These are phyloP conservation scores for Hucho hucho DNA, from an alignment of 2,113 vertebrate species.

Conservation along the genomic window DNA sequence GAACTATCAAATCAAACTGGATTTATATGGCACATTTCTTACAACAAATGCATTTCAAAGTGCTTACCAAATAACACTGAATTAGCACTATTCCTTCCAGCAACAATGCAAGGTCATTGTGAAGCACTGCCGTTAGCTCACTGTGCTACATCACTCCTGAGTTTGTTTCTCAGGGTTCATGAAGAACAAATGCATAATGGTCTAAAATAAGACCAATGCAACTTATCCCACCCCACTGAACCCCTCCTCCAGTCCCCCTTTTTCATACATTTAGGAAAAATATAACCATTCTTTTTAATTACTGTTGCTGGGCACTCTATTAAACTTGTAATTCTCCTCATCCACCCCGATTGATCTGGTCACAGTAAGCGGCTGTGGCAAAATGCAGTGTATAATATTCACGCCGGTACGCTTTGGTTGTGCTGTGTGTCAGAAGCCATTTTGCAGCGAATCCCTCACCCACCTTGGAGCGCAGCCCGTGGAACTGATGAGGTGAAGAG, in stretches of 20 bases:
- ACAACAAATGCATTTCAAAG: no score
- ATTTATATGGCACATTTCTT: no score
- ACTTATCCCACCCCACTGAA: conserved; percentile 42
- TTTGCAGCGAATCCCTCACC: conserved; percentile 93
- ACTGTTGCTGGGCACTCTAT: conserved; percentile 80
- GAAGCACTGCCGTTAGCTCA: not conserved
- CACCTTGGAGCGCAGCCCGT: conserved; percentile 91
- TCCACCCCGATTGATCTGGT: conserved; percentile 91
- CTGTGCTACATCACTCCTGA: conserved; percentile 17
- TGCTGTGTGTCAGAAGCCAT: conserved; percentile 94
- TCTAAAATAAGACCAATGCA: conserved; percentile 39
- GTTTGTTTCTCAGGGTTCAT: conserved; percentile 24
- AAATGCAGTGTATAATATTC: conserved; percentile 90
- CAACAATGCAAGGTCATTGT: not conserved
- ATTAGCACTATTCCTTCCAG: not conserved
- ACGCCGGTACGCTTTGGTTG: conserved; percentile 82
- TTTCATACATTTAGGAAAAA: conserved; percentile 77
- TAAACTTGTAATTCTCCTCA: conserved; percentile 89
- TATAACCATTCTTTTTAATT: conserved; percentile 91
- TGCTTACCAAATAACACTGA: no score
- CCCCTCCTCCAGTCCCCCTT: conserved; percentile 38
- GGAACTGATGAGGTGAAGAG: conserved; percentile 99
- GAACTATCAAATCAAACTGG: not conserved
- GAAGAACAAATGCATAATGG: conserved; percentile 17
- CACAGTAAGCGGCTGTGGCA: conserved; percentile 85